Evolutionary conservation across 2,797 vertebrate genomes (phyloP), one percentile per base, ranked within the genome.

Genomic region (Helostoma temminkii): DNA sequence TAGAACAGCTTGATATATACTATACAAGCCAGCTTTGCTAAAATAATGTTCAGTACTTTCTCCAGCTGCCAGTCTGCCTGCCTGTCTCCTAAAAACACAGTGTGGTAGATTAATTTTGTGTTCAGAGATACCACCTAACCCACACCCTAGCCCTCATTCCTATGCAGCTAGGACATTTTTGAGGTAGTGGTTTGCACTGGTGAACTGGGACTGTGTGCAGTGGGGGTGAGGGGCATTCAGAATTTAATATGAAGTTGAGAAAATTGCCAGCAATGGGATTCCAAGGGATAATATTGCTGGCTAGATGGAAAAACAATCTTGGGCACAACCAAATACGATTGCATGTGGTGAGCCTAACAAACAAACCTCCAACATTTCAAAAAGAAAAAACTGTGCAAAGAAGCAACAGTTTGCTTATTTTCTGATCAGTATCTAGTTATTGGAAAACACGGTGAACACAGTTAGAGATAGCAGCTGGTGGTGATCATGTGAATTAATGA

Each of bases 231-330:
- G 79, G 79, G 69, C 71, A 80, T 55, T 65, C 43, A 72, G 60
- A 76, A 84, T 85, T 79, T 77, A 86, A 89, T 86, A 86, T 80
- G 69, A 87, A 89, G 79, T 81, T 76, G 45, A 84, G 80, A 87
- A 81, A 88, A 82, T 81, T 80, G 81, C 81, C 83, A 80, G 84
- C 70, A 49, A 80, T 60, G 53, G 70, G 80, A 88, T 82, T 85
- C 78, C 80, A 81, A 66, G 49, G 82, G 78, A 82, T 88, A 78
- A 80, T 85, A 87, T 84, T 78, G 77, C 80, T 78, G 70, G 70
- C 68, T 81, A 74, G 67, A 84, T 86, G 87, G 84, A 86, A 87
- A 91, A 88, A 83, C 82, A 87, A 90, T 90, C 79, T 61, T 73
- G 70, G 76, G 71, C 83, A 85, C 66, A 67, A 46, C 58, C 71